phyloP scores from a whole-genome alignment of 1,140 invertebrate genomes.

The Vollenhovia emeryi region DNA sequence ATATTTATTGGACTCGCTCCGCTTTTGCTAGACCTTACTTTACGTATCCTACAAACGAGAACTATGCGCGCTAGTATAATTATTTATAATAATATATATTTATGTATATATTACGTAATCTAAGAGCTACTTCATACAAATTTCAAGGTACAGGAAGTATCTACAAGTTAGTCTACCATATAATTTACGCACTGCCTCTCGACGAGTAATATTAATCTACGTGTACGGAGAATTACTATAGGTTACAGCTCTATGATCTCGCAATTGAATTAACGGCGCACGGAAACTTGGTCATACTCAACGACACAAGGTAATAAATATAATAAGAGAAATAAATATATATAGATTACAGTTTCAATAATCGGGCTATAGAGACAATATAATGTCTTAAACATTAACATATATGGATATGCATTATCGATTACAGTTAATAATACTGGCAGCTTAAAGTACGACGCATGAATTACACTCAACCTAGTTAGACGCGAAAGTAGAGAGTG shows the following conservation, averaged over 20 bases:
- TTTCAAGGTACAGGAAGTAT: slow-evolving; percentile 83
- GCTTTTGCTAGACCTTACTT: slow-evolving; percentile 34
- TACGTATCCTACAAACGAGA: slow-evolving; percentile 55
- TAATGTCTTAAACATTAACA: slow-evolving; percentile 77
- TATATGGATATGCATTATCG: slow-evolving; percentile 80
- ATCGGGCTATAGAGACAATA: slow-evolving; percentile 68
- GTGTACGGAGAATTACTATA: slow-evolving; percentile 68
- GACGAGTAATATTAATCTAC: slow-evolving; percentile 56
- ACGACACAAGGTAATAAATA: slow-evolving; percentile 74
- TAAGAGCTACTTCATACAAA: slow-evolving; percentile 79
- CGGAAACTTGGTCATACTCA: slow-evolving; percentile 59
- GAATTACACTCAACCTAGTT: slow-evolving; percentile 66
- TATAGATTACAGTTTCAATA: slow-evolving; percentile 74
- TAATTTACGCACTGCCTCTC: slow-evolving; percentile 60
- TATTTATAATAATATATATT: slow-evolving; percentile 68
- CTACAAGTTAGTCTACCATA: slow-evolving; percentile 79
- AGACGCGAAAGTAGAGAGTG: slow-evolving; percentile 60
- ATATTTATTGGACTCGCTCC: slow-evolving; percentile 30
- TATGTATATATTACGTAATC: slow-evolving; percentile 61
- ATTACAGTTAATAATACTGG: slow-evolving; percentile 83
- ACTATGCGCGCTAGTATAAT: slow-evolving; percentile 62
- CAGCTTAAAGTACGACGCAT: slow-evolving; percentile 79
- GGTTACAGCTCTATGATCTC: slow-evolving; percentile 70
- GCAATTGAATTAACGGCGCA: slow-evolving; percentile 74
- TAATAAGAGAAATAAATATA: slow-evolving; percentile 73